phyloP scores from a whole-genome alignment of 2,797 vertebrate genomes.

The Numenius phaeopus region DNA sequence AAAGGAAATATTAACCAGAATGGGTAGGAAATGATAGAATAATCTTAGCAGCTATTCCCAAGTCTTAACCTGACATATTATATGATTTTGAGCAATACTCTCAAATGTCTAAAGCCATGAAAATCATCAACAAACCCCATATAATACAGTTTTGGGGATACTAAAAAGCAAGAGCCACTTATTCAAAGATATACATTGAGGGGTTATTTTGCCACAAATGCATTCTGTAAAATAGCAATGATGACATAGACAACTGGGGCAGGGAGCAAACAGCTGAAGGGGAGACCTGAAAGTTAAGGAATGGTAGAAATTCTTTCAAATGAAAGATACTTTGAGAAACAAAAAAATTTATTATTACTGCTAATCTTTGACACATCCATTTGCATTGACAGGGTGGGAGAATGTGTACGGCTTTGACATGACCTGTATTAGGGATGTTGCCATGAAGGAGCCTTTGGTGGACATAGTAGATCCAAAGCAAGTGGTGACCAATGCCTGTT shows the following conservation, averaged over 20 bases:
- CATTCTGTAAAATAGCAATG: not conserved
- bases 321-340: not conserved
- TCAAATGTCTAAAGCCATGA: not conserved
- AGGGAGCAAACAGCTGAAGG: not conserved
- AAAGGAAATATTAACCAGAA: not conserved
- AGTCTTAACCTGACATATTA: not conserved
- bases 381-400: slow-evolving; percentile 93
- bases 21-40: not conserved
- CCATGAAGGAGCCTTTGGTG: slow-evolving; percentile 97
- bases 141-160: not conserved
- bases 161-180: not conserved
- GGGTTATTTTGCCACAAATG: not conserved
- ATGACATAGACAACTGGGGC: not conserved
- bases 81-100: not conserved
- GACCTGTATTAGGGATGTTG: slow-evolving; percentile 98
- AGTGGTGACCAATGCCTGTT: slow-evolving; percentile 96
- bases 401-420: slow-evolving; percentile 99
- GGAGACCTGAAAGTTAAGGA: not conserved
- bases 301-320: not conserved
- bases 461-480: slow-evolving; percentile 97
- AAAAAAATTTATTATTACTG: not conserved
- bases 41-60: not conserved
- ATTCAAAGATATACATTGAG: not conserved
- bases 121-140: not conserved
- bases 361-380: slow-evolving; percentile 34